Conservation (phyloP, 1,140 invertebrate genomes). For the Littorina saxatilis region DNA sequence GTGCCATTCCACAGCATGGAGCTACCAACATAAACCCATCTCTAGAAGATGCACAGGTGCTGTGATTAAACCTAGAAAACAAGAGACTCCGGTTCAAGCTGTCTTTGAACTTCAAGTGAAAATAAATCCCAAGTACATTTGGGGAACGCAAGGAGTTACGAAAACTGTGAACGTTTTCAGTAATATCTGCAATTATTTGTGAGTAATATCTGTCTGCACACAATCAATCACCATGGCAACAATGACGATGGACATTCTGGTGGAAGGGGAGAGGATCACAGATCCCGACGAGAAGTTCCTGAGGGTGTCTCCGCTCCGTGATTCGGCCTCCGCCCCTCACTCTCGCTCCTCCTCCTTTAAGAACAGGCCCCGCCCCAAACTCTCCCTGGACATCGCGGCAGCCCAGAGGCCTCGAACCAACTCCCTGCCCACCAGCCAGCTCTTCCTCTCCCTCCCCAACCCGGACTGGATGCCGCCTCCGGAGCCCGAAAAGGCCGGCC, state of each 20-base stretch:
- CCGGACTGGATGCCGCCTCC: conserved; percentile 4
- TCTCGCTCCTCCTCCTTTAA: conserved; percentile 62
- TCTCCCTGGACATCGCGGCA: conserved; percentile 56
- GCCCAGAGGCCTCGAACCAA: conserved; percentile 50
- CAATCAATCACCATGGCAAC: neutral
- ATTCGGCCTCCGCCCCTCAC: conserved; percentile 48
- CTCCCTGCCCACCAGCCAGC: conserved; percentile 38
- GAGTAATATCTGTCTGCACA: too few species aligned
- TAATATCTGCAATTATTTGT: too few species aligned
- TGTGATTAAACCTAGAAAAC: too few species aligned
- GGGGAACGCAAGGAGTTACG: too few species aligned
- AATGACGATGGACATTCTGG: conserved; percentile 36
- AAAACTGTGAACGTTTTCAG: too few species aligned
- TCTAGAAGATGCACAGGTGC: too few species aligned
- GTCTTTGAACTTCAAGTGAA: too few species aligned
- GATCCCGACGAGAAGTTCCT: conserved; percentile 35
- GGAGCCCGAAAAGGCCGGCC: neutral
- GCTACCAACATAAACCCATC: too few species aligned
- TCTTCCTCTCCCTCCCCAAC: conserved; percentile 36
- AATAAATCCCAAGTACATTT: too few species aligned
- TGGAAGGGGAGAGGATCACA: conserved; percentile 42
- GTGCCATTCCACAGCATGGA: too few species aligned
- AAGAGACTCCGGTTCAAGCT: too few species aligned
- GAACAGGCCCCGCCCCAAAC: conserved; percentile 56
- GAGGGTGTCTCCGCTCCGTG: conserved; percentile 26